phyloP scores from a whole-genome alignment of 2,113 vertebrate genomes.

The Colaptes auratus region DNA sequence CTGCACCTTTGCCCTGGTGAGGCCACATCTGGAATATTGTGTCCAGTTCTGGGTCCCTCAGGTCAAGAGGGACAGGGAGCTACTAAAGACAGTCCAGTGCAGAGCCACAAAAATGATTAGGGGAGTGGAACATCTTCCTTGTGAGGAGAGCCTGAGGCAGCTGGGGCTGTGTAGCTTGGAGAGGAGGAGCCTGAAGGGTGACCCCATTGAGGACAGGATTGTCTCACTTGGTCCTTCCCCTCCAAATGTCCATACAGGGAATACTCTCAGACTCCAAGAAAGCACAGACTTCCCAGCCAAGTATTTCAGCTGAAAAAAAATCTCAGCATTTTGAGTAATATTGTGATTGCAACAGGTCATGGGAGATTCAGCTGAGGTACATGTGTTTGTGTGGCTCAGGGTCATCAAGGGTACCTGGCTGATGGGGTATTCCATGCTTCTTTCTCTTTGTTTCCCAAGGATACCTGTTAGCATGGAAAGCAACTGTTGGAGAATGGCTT shows the following conservation, averaged over 20 bases:
- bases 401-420: background rate
- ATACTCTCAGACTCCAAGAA: background rate
- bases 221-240: background rate
- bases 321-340: background rate
- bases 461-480: background rate
- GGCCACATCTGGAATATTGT: no score
- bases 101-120: no score
- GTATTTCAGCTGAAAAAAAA: background rate
- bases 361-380: background rate
- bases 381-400: background rate
- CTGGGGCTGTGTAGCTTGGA: no score
- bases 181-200: no score
- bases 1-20: no score
- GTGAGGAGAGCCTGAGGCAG: no score
- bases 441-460: background rate
- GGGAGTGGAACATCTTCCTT: no score
- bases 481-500: background rate
- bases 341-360: background rate
- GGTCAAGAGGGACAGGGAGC: no score
- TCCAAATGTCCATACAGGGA: background rate
- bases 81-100: no score
- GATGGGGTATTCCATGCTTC: background rate
- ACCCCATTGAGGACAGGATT: background rate
- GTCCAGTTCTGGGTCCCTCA: no score
- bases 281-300: background rate